Evolutionary conservation across 1,140 invertebrate genomes (phyloP).

Genomic region (Apis florea): DNA sequence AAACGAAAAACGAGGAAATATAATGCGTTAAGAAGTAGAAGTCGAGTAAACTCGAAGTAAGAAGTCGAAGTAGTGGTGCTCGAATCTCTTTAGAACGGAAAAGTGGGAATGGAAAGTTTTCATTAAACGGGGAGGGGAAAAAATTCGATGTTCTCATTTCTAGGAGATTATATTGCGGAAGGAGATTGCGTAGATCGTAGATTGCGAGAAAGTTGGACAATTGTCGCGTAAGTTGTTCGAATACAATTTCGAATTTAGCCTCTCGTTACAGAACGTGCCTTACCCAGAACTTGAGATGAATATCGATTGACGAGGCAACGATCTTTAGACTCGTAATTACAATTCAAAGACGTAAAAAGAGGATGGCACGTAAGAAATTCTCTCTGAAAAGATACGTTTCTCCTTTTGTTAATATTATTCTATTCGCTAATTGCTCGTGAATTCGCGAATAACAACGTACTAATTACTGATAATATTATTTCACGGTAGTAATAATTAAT

Average conservation of each 20-base stretch:
- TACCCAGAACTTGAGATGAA: not conserved
- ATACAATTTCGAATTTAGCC: not conserved
- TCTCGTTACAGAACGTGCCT: not conserved
- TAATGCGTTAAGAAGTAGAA: too few relatives aligned
- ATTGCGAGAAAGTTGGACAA: not conserved
- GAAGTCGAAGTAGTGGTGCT: too few relatives aligned
- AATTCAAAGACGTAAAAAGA: not conserved
- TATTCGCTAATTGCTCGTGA: too few relatives aligned
- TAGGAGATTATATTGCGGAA: not conserved
- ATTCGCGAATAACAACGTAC: not conserved
- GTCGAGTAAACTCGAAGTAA: too few relatives aligned
- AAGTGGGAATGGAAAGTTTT: not conserved
- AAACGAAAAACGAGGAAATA: too few relatives aligned
- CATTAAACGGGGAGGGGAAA: not conserved
- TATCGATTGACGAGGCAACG: conserved; percentile 15
- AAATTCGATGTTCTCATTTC: not conserved
- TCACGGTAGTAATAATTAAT: not conserved
- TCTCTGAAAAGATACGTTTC: not conserved
- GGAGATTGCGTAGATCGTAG: not conserved
- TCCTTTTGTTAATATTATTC: not conserved
- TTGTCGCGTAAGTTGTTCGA: not conserved
- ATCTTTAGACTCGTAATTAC: conserved; percentile 29
- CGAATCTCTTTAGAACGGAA: too few relatives aligned
- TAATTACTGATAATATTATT: not conserved
- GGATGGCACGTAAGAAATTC: too few relatives aligned